Percentiles rank a stretch among this genome's conserved stretches.
Conservation (phyloP, 2,113 vertebrate species). For the Pithys albifrons region DNA sequence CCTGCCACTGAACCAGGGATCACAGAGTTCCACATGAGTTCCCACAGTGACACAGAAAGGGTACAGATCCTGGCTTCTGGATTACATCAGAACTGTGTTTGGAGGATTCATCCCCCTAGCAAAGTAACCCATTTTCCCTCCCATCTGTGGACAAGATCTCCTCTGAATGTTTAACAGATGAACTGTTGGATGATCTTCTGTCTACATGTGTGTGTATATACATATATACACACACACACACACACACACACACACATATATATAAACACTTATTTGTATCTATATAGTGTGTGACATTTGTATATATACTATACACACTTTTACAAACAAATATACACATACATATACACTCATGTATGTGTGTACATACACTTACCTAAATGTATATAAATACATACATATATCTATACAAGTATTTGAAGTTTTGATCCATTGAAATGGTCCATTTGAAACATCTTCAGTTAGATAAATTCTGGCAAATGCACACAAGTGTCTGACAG, state of each 20-base stretch:
- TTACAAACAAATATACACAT: not conserved
- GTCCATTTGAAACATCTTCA: not conserved
- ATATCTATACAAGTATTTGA: not conserved
- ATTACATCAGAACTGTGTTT: not conserved
- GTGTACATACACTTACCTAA: not conserved
- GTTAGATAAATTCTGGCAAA: not conserved
- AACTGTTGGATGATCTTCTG: not conserved
- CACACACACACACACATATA: fast-evolving
- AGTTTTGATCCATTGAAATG: not conserved
- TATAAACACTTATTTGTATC: not conserved
- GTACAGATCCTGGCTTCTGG: not conserved
- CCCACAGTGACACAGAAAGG: not conserved
- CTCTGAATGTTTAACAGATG: not conserved
- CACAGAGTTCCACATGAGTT: not conserved
- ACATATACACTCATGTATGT: not conserved
- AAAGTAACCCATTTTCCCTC: not conserved
- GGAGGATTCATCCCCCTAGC: not conserved
- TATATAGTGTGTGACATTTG: not conserved
- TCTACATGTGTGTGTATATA: not conserved
- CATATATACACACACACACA: too few species aligned
- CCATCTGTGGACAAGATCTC: not conserved
- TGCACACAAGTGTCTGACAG: not conserved
- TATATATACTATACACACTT: not conserved
- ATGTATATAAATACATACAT: not conserved
- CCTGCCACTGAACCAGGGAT: not conserved